Percentiles rank a stretch among this genome's conserved stretches.
Conservation (phyloP, 2,113 vertebrate genomes). For the Panthera tigris region DNA sequence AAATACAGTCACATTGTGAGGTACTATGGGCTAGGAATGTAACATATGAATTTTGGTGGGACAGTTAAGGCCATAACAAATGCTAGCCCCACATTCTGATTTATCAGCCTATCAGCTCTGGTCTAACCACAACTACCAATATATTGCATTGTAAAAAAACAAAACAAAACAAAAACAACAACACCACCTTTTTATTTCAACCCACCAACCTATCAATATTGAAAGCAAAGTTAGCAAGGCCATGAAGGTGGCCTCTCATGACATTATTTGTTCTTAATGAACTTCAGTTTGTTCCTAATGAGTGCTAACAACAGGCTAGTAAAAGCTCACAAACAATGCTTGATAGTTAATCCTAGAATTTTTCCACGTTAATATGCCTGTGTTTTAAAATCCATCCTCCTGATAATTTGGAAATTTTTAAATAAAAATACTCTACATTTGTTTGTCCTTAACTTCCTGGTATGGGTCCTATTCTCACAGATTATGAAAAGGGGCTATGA, state of each 20-base stretch:
- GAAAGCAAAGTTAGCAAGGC: background rate
- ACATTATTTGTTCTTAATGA: background rate
- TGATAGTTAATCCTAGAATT: background rate
- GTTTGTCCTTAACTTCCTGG: background rate
- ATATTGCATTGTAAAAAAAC: background rate
- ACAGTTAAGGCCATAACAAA: background rate
- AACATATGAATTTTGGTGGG: background rate
- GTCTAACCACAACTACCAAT: background rate
- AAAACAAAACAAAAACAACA: background rate
- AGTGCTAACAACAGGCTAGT: background rate
- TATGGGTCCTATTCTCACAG: background rate
- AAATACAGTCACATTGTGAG: background rate
- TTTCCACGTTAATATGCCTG: background rate
- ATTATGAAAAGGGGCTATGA: background rate
- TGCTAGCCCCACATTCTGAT: background rate
- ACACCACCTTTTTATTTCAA: background rate
- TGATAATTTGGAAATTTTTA: background rate
- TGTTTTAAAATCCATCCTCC: background rate
- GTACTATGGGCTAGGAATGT: background rate
- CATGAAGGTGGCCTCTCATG: background rate
- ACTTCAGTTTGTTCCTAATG: background rate
- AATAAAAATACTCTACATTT: background rate
- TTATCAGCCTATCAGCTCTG: background rate
- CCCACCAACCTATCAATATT: background rate
- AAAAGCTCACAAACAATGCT: background rate